Percentiles rank a stretch among this genome's conserved stretches.
Conservation (phyloP, 2,797 vertebrate species). For the Sebastes elongatus region DNA sequence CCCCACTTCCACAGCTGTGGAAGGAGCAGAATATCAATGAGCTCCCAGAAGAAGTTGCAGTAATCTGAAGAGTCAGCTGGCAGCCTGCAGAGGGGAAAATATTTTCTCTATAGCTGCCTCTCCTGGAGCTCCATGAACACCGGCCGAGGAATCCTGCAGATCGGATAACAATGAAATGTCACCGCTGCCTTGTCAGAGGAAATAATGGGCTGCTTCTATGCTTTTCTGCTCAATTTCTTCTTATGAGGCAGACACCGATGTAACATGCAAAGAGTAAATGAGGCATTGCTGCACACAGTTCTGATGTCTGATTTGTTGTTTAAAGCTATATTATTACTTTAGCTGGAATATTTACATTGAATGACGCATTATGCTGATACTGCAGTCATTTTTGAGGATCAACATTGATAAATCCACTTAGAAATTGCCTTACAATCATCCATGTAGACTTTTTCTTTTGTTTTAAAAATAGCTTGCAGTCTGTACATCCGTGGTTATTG, state of each 20-base stretch:
- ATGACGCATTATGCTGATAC: background rate
- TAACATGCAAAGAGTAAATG: background rate
- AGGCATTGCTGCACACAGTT: background rate
- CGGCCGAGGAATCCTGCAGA: conserved; percentile 18
- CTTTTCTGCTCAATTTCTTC: background rate
- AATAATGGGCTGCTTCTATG: conserved; percentile 16
- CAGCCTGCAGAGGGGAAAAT: conserved; percentile 9
- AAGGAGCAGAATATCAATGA: conserved; percentile 52
- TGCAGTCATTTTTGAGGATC: background rate
- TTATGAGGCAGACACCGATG: background rate
- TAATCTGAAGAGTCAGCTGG: conserved; percentile 23
- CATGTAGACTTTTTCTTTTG: too few relatives aligned
- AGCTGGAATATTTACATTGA: background rate
- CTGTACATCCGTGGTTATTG: too few relatives aligned
- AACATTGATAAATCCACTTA: background rate
- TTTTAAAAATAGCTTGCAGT: too few relatives aligned
- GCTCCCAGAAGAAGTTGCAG: conserved; percentile 20
- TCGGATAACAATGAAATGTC: conserved; percentile 35
- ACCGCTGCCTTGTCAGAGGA: conserved; percentile 1
- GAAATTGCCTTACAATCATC: background rate
- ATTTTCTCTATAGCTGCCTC: conserved; percentile 18
- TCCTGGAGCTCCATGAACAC: conserved; percentile 14
- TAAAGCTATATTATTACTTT: background rate
- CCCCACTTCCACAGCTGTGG: background rate
- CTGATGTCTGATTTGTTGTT: background rate